Base-by-base conservation (phyloP, 2,113 vertebrate species). In the Octodon degus region DNA sequence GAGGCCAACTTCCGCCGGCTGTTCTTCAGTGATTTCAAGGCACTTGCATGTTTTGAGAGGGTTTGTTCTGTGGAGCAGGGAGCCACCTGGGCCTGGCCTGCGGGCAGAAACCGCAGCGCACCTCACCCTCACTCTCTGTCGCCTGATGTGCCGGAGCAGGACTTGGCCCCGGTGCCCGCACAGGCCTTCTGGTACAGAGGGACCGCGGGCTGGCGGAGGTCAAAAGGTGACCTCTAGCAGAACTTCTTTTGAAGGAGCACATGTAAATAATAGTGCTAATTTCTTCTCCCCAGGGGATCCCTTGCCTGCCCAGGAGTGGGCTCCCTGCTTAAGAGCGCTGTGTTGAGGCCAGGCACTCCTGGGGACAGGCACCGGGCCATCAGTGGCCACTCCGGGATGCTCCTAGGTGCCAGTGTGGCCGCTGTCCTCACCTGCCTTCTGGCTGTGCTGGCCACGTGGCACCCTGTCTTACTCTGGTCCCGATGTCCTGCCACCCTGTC, bases 191-290 rank as follows among this genome's bases (percentile, higher is more conserved):
- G 34, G 81, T 2, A 7, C 43, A 24, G 53, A 24, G n/a, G 32
- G 60, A 47, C 20, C 62, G 10, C 34, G 68, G 43, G 7, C 47
- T 10, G 1, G 10, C 22, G 24, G 32, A 30, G 4, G 2, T 77
- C 40, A 65, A 1, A 74, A 79, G 24, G n/a, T 70, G 43, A 65
- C 47, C 37, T 91, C 32, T 67, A 70, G 40, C 40, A 90, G 43
- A 92, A 83, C 25, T 34, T 62, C 47, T 93, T 93, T 53, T 87
- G 40, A 55, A 58, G 68, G 85, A 82, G 25, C 67, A 68, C 40
- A 20, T 34, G 58, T 16, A 50, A 9, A 19, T 22, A 70, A 55
- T 40, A 24, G 34, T 43, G 81, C 30, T 74, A 74, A 63, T 60
- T 50, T 88, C 40, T 87, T 62, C 60, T 55, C 70, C 62, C 8